Evolutionary conservation across 2,888 invertebrate genomes (phyloP).

Genomic region (Archips xylosteana): DNA sequence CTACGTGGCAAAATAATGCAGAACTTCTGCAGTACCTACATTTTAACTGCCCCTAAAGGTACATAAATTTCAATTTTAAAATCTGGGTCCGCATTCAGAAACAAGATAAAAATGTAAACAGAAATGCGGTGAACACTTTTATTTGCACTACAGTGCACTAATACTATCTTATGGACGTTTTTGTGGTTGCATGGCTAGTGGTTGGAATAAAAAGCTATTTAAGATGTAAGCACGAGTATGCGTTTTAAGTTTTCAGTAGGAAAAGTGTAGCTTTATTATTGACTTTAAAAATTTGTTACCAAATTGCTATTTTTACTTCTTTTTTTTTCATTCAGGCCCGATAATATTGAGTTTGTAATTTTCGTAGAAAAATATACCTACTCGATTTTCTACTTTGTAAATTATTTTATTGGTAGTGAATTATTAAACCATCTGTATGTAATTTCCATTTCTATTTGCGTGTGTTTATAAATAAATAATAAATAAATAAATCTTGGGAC

Average conservation of each 20-base stretch:
- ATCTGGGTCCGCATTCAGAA: constrained; percentile 58
- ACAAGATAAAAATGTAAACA: constrained; percentile 44
- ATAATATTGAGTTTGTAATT: no score
- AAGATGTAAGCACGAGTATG: neutral
- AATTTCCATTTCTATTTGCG: no score
- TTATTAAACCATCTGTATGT: no score
- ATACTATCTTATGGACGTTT: constrained; percentile 23
- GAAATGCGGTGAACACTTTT: constrained; percentile 44
- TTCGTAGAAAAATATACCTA: no score
- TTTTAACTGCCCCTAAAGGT: constrained; percentile 67
- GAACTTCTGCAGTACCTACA: constrained; percentile 52
- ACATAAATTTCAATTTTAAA: constrained; percentile 78
- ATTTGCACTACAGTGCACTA: constrained; percentile 45
- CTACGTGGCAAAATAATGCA: constrained; percentile 47
- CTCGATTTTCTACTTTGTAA: no score
- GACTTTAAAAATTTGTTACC: neutral
- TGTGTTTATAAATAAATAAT: no score
- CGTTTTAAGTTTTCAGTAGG: neutral
- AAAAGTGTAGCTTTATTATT: neutral
- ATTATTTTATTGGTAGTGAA: no score
- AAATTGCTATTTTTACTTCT: no score
- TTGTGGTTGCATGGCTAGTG: constrained; percentile 5
- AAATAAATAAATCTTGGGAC: no score
- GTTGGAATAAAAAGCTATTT: constrained; percentile 17
- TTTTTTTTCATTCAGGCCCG: no score